Evolutionary conservation across 2,113 vertebrate genomes (phyloP).

Genomic region (Capricornis sumatraensis): DNA sequence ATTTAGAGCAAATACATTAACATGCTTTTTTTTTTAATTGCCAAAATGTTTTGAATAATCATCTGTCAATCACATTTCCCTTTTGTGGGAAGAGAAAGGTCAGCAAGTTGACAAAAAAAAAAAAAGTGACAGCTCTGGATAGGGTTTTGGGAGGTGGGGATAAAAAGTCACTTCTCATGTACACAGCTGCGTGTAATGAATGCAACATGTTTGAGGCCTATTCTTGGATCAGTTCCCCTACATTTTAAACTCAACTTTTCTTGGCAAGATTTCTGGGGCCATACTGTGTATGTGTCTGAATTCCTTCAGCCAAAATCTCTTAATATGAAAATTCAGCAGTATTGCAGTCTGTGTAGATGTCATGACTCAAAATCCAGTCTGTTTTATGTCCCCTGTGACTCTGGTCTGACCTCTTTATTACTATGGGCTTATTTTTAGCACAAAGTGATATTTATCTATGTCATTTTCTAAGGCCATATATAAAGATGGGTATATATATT

Average conservation of each 20-base stretch:
- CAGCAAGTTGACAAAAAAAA: constrained; percentile 70
- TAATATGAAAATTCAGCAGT: constrained; percentile 71
- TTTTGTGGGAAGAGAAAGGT: constrained; percentile 74
- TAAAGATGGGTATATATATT: constrained; percentile 41
- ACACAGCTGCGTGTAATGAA: constrained; percentile 80
- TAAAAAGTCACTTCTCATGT: constrained; percentile 70
- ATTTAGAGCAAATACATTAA: constrained; percentile 52
- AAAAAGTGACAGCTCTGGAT: constrained; percentile 64
- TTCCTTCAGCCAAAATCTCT: constrained; percentile 74
- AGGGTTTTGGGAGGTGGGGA: constrained; percentile 66
- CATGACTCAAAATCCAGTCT: constrained; percentile 62
- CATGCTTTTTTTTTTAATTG: constrained; percentile 36
- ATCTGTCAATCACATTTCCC: constrained; percentile 66
- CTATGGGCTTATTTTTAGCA: constrained; percentile 48
- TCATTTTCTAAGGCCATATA: constrained; percentile 22
- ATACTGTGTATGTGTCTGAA: constrained; percentile 70
- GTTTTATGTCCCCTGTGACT: constrained; percentile 55
- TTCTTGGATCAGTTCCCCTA: constrained; percentile 78
- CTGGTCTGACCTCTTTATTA: constrained; percentile 41
- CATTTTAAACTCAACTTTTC: constrained; percentile 76
- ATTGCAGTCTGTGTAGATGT: constrained; percentile 42
- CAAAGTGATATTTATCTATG: constrained; percentile 43
- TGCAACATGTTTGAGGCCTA: constrained; percentile 75
- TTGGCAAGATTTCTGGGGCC: constrained; percentile 76
- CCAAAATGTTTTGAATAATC: constrained; percentile 63